Conservation (phyloP, 2,113 vertebrate genomes). For the Pseudorhombus dupliciocellatus region DNA sequence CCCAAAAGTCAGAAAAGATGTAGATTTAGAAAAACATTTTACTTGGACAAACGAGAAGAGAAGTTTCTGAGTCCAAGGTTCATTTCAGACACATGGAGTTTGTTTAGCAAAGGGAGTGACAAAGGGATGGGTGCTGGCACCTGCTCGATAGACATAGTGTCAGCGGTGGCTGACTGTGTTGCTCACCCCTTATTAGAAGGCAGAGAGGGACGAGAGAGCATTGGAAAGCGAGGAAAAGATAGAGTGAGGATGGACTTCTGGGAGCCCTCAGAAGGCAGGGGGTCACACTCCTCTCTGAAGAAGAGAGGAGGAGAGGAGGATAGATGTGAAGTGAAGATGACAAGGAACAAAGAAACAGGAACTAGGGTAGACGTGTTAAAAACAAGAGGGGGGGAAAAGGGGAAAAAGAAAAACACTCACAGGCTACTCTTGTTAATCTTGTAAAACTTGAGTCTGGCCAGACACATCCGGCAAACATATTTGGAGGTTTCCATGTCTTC, state of each 20-base stretch:
- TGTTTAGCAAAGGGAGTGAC: conserved; percentile 1
- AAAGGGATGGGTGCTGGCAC: conserved; percentile 26
- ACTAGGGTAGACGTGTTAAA: conserved; percentile 42
- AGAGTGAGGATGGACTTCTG: conserved; percentile 92
- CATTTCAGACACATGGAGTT: conserved; percentile 3
- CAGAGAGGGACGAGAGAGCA: conserved; percentile 89
- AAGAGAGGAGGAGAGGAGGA: conserved; percentile 77
- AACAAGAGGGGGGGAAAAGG: conserved; percentile 9
- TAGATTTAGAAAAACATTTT: background rate
- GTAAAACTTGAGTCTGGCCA: conserved; percentile 97
- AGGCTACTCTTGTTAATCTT: conserved; percentile 93
- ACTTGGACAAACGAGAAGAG: background rate
- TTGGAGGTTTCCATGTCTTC: conserved; percentile 99
- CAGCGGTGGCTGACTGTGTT: conserved; percentile 69
- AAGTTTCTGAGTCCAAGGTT: background rate
- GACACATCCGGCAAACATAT: conserved; percentile 97
- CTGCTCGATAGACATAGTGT: conserved; percentile 31
- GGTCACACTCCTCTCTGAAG: conserved; percentile 87
- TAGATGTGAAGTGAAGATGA: conserved; percentile 47
- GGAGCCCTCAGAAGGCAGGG: conserved; percentile 85
- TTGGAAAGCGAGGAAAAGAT: conserved; percentile 91
- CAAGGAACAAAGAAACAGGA: conserved; percentile 58
- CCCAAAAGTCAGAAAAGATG: background rate
- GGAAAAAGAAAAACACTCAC: conserved; percentile 84
- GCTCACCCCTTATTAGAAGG: conserved; percentile 91